Conservation (phyloP, 2,888 invertebrate genomes). For the Drosophila trichaetosa region DNA sequence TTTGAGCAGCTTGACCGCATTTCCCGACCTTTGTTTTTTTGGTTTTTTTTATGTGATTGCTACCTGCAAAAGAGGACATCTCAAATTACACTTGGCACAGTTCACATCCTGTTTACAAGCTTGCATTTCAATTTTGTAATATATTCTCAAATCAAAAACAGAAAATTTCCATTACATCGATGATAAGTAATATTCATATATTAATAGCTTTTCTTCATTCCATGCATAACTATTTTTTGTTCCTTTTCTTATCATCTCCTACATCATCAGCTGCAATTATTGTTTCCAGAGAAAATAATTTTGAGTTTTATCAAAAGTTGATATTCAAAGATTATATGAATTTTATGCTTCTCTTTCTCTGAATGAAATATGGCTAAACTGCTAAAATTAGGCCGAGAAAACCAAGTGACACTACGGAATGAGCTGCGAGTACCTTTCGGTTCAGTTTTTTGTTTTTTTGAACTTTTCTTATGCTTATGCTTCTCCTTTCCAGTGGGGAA, state of each 20-base stretch:
- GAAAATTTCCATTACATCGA: not conserved
- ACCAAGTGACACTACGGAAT: conserved; percentile 5
- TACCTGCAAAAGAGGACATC: not conserved
- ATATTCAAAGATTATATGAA: not conserved
- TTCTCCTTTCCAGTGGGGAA: too few relatives aligned
- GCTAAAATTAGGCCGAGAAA: not conserved
- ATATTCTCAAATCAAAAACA: not conserved
- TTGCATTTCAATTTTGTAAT: not conserved
- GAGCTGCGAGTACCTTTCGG: conserved; percentile 12
- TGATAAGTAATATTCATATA: not conserved
- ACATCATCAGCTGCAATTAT: not conserved
- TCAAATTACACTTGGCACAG: conserved; percentile 6
- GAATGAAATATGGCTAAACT: not conserved
- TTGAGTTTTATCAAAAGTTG: not conserved
- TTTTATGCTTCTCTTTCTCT: not conserved
- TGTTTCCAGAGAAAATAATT: conserved; percentile 1
- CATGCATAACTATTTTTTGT: not conserved
- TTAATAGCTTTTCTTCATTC: not conserved
- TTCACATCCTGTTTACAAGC: conserved; percentile 4
- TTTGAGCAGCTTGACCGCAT: conserved; percentile 1
- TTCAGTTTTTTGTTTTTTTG: not conserved
- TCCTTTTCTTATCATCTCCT: conserved; percentile 1
- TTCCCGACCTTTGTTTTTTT: conserved; percentile 3
- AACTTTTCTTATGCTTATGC: not conserved
- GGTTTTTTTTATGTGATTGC: not conserved